Percentiles rank a stretch among this genome's conserved stretches.
Conservation (phyloP, 92 coral and sea anemone species). For the Bergia sp. region DNA sequence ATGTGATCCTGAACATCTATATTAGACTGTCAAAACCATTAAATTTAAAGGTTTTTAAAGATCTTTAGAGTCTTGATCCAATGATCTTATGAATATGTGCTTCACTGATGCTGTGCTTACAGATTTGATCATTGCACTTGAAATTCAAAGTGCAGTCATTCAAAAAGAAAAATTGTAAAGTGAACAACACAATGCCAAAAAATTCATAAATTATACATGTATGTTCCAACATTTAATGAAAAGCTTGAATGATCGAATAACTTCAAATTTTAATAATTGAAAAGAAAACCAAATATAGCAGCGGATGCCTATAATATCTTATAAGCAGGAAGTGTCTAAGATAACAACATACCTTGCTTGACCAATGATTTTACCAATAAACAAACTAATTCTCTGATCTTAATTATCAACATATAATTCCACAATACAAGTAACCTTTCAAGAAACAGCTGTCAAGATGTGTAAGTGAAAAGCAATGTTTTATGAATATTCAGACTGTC, state of each 20-base stretch:
- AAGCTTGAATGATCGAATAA: background rate
- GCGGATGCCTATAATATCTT: background rate
- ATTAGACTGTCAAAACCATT: background rate
- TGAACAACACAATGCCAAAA: background rate
- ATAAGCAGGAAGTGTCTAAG: background rate
- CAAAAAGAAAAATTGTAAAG: background rate
- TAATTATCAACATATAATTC: too few species aligned
- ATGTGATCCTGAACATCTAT: conserved; percentile 5
- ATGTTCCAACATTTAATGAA: background rate
- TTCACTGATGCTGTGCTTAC: background rate
- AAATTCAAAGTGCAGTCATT: background rate
- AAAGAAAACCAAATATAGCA: background rate
- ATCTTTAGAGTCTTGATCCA: background rate
- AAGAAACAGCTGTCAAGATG: background rate
- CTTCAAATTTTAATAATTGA: too few species aligned
- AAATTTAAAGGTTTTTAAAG: background rate
- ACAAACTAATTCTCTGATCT: background rate
- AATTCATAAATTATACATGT: too few species aligned
- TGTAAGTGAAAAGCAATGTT: too few species aligned
- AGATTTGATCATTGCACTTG: background rate
- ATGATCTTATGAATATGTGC: background rate
- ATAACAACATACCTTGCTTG: background rate
- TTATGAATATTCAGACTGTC: background rate
- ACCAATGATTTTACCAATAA: too few species aligned
- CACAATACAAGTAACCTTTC: too few species aligned